Conservation (phyloP, 2,888 invertebrate species). For the Platycnemis pennipes region DNA sequence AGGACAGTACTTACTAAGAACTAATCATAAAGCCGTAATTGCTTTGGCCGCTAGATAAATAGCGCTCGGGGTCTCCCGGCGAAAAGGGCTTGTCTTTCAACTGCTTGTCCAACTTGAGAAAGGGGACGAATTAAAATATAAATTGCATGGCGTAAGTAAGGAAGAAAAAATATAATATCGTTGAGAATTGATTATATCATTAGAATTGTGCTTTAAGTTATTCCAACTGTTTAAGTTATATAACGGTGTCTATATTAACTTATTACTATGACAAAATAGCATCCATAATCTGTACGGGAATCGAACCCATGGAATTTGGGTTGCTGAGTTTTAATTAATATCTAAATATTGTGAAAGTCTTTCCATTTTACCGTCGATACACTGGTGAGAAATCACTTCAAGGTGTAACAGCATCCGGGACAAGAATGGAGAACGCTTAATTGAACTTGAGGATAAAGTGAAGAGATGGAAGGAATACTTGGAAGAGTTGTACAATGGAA, state of each 20-base stretch:
- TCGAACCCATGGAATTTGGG: too few species aligned
- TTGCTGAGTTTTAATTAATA: not conserved
- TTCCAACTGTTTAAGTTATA: too few species aligned
- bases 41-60: slow-evolving; percentile 14
- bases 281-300: too few species aligned
- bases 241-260: too few species aligned
- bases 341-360: not conserved
- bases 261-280: too few species aligned
- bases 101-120: not conserved
- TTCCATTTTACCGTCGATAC: not conserved
- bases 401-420: too few species aligned
- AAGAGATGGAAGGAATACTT: not conserved
- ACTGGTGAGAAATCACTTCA: too few species aligned
- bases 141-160: not conserved
- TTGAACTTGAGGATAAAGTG: not conserved
- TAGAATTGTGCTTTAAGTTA: too few species aligned
- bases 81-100: not conserved
- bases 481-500: too few species aligned
- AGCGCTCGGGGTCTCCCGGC: not conserved
- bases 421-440: not conserved
- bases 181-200: too few species aligned
- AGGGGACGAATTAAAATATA: not conserved
- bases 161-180: not conserved
- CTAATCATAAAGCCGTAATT: slow-evolving; percentile 7
- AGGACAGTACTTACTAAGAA: not conserved